phyloP scores from a whole-genome alignment of 2,113 vertebrate genomes.

The Salvelinus namaycush region DNA sequence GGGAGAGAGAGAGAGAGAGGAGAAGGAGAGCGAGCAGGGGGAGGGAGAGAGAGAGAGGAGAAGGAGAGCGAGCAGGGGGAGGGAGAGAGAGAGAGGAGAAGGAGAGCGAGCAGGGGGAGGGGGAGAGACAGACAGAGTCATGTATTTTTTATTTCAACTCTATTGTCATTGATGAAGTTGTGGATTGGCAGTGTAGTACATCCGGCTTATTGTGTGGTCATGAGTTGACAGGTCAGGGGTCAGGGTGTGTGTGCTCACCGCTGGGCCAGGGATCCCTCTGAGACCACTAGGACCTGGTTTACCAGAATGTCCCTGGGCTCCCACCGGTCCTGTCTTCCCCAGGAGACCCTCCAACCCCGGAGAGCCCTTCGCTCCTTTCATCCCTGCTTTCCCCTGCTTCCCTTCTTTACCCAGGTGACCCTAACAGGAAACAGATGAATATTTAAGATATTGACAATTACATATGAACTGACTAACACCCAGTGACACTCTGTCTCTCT shows the following conservation, averaged over 20 bases:
- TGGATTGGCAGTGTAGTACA: neutral
- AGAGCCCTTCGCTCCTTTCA: constrained; percentile 88
- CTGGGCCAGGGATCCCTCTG: constrained; percentile 91
- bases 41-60: too few species aligned
- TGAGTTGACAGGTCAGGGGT: constrained; percentile 21
- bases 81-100: neutral
- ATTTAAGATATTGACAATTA: constrained; percentile 7
- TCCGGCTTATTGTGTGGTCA: neutral
- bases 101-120: neutral
- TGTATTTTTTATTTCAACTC: neutral
- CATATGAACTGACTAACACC: neutral
- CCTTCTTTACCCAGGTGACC: constrained; percentile 89
- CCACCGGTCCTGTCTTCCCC: constrained; percentile 91
- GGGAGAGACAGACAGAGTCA: constrained; percentile 1
- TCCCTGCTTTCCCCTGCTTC: constrained; percentile 87
- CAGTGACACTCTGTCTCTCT: constrained; percentile 32
- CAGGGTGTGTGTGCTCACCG: constrained; percentile 75
- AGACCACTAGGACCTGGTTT: constrained; percentile 88
- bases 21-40: too few species aligned
- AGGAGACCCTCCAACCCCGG: constrained; percentile 86
- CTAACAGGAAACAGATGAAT: constrained; percentile 63
- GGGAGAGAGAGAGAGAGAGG: neutral
- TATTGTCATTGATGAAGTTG: neutral
- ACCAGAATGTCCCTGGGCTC: constrained; percentile 88
- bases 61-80: neutral